These are phyloP conservation scores for Dendrocincla tyrannina DNA, from an alignment of 2,797 vertebrate genomes.

Conservation along the genomic window DNA sequence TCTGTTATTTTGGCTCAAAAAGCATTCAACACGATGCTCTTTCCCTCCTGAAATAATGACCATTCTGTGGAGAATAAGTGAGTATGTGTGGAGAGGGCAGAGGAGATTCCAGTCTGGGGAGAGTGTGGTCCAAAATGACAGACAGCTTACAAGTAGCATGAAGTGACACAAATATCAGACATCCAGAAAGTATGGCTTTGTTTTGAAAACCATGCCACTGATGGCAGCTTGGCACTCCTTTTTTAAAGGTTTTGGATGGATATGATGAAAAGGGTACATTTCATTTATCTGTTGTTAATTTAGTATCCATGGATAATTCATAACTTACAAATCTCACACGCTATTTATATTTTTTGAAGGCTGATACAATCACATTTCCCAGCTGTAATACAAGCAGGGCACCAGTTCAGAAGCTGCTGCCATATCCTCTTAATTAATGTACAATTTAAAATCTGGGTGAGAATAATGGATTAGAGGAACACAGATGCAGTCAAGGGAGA, in stretches of 20 bases:
- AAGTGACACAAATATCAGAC: neutral
- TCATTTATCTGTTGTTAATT: neutral
- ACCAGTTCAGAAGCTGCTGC: conserved; percentile 42
- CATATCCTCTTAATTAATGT: conserved; percentile 40
- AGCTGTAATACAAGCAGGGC: conserved; percentile 20
- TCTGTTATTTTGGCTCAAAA: conserved; percentile 6
- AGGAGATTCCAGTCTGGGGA: neutral
- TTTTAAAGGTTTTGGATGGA: neutral
- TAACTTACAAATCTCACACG: neutral
- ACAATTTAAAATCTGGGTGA: conserved; percentile 2
- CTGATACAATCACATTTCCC: neutral
- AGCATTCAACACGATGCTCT: neutral
- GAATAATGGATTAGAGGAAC: conserved; percentile 12
- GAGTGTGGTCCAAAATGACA: neutral
- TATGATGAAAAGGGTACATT: neutral
- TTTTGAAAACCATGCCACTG: neutral
- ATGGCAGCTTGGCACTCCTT: neutral
- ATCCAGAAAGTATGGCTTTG: neutral
- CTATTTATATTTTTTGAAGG: conserved; percentile 23
- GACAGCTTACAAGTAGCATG: neutral
- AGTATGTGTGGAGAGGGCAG: neutral
- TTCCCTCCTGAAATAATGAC: neutral
- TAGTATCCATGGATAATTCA: neutral
- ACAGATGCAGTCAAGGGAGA: neutral
- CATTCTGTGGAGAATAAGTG: neutral